Evolutionary conservation across 2,888 invertebrate genomes (phyloP), one percentile per base, ranked within the genome.

Genomic region (Schrankia costaestrigalis): DNA sequence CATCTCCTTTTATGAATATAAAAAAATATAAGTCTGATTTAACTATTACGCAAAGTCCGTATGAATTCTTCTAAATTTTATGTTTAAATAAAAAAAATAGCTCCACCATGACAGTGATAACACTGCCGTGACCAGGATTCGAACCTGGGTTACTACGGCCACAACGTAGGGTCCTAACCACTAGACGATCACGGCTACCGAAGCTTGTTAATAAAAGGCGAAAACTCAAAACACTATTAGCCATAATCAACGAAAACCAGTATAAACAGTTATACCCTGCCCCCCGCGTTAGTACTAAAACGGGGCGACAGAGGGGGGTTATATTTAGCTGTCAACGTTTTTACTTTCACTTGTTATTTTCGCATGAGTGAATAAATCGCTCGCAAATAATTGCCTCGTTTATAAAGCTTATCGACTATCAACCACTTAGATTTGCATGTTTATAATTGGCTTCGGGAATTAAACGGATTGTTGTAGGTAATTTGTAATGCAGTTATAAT

Each of bases 81-180:
- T n/a, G n/a, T n/a, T n/a, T n/a, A n/a, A 28, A 22, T 4, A 14
- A 25, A 18, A 32, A 32, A 11, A 32, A 13, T 13, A 1, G 23
- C 40, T 51, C 52, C 49, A 11, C 54, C 58, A 43, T 28, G 47
- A 55, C 52, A 57, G 48, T 56, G 36, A 21, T 29, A 26, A 35
- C 55, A 56, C 55, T 57, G 60, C 56, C 56, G 49, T 56, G 58
- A 62, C 56, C 91, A 91, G 91, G 91, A 91, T 90, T 91, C 91
- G 91, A 91, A 91, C 91, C 91, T 91, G 91, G 91, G 91, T 91
- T 91, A 90, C 90, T 90, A 91, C 91, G 91, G 91, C 91, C 91
- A 91, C 91, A 91, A 91, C 90, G 90, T 90, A 90, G 90, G 88
- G 90, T 91, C 90, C 90, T 91, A 91, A 91, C 91, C 91, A 91